phyloP scores from a whole-genome alignment of 2,113 vertebrate genomes.

The Taurulus bubalis region DNA sequence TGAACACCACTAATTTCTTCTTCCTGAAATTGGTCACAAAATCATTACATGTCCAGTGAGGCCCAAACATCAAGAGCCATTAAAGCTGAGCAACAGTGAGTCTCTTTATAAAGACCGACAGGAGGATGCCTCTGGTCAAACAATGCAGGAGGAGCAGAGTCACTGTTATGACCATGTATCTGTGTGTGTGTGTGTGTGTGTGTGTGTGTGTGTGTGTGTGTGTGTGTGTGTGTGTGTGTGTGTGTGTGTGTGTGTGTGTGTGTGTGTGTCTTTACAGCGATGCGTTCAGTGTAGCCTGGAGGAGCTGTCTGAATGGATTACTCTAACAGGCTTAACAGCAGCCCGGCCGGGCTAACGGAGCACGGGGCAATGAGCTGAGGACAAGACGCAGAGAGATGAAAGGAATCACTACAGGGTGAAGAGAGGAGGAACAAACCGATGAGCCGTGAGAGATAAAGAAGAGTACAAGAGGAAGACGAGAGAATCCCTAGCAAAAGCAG shows the following conservation, averaged over 20 bases:
- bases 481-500: neutral
- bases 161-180: neutral
- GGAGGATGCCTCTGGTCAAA: slow-evolving; percentile 18
- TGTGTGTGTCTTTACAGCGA: slow-evolving; percentile 31
- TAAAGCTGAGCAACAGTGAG: neutral
- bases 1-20: neutral
- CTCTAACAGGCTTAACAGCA: slow-evolving; percentile 69
- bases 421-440: slow-evolving; percentile 16
- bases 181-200: slow-evolving; percentile 10
- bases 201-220: slow-evolving; percentile 25
- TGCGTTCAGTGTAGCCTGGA: slow-evolving; percentile 46
- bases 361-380: slow-evolving; percentile 1
- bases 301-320: slow-evolving; percentile 72
- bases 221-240: slow-evolving; percentile 1
- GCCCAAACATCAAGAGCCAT: slow-evolving; percentile 23
- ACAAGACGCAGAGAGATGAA: slow-evolving; percentile 38
- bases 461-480: neutral
- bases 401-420: neutral
- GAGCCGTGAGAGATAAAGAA: slow-evolving; percentile 10
- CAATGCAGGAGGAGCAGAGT: neutral
- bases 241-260: slow-evolving; percentile 18
- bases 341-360: slow-evolving; percentile 4
- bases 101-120: neutral
- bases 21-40: neutral
- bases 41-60: neutral